These are phyloP conservation scores for Papilio polytes DNA, from an alignment of 1,140 invertebrate species.

Conservation along the genomic window DNA sequence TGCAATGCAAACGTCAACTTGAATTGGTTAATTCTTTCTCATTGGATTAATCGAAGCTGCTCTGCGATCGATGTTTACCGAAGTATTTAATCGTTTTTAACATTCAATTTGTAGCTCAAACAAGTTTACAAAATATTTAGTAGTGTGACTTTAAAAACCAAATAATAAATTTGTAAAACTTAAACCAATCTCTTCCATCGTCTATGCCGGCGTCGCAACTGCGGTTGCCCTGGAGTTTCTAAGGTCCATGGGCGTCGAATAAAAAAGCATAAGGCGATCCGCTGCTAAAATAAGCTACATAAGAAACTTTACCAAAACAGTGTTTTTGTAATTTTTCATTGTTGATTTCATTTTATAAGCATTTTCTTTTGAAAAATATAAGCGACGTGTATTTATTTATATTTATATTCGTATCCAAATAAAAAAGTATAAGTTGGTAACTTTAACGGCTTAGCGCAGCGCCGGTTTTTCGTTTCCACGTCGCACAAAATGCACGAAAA, in stretches of 20 bases:
- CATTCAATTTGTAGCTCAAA: not conserved
- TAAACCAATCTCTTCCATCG: no score
- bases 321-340: not conserved
- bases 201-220: no score
- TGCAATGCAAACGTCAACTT: slow-evolving; percentile 21
- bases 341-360: not conserved
- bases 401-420: not conserved
- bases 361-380: not conserved
- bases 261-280: no score
- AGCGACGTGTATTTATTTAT: not conserved
- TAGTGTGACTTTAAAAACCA: no score
- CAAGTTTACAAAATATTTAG: not conserved
- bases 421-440: slow-evolving; percentile 15
- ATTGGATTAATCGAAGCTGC: not conserved
- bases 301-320: no score
- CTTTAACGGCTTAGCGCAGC: slow-evolving; percentile 25
- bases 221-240: no score
- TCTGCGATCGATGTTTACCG: not conserved
- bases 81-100: not conserved
- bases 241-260: no score
- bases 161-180: no score
- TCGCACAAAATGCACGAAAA: slow-evolving; percentile 38
- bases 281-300: no score
- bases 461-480: slow-evolving; percentile 37
- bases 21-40: slow-evolving; percentile 4